These are phyloP conservation scores for Anastatus disparis DNA, from an alignment of 1,140 invertebrate genomes.

Conservation along the genomic window DNA sequence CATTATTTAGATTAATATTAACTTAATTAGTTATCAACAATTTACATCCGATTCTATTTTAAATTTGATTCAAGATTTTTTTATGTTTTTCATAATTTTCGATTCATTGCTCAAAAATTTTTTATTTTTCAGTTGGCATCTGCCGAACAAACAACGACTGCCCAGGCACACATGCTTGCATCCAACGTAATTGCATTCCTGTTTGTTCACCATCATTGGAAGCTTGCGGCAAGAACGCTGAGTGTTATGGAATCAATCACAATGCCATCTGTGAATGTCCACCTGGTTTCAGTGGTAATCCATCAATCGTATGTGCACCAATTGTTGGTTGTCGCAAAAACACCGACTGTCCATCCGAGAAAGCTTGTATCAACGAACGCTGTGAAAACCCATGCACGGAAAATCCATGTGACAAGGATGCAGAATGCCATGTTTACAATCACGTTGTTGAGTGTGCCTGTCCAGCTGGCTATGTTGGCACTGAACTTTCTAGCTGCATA, in stretches of 20 bases:
- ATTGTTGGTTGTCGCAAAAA: constrained; percentile 81
- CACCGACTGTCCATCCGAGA: constrained; percentile 78
- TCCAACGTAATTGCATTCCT: constrained; percentile 81
- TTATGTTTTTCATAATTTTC: too few relatives aligned
- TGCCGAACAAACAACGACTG: constrained; percentile 81
- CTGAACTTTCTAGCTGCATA: constrained; percentile 69
- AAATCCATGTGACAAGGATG: constrained; percentile 75
- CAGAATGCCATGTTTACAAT: constrained; percentile 80
- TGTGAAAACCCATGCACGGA: constrained; percentile 81
- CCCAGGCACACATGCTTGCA: constrained; percentile 79
- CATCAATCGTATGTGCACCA: constrained; percentile 75
- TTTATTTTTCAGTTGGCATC: constrained; percentile 69
- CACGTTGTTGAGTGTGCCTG: constrained; percentile 82
- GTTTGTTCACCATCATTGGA: constrained; percentile 76
- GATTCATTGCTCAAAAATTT: too few relatives aligned
- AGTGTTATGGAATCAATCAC: constrained; percentile 82
- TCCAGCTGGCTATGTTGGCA: constrained; percentile 77
- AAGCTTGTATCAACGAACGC: constrained; percentile 82
- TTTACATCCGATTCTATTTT: too few relatives aligned
- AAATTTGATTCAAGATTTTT: too few relatives aligned
- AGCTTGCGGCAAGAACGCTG: constrained; percentile 77
- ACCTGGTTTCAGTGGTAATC: constrained; percentile 83
- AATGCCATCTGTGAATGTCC: constrained; percentile 83
- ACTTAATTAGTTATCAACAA: too few relatives aligned
- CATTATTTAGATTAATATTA: too few relatives aligned